A percentile compares a stretch with the other conserved stretches of the same genome.
phyloP scores from a whole-genome alignment of 2,888 invertebrate species.

The Thera britannica region DNA sequence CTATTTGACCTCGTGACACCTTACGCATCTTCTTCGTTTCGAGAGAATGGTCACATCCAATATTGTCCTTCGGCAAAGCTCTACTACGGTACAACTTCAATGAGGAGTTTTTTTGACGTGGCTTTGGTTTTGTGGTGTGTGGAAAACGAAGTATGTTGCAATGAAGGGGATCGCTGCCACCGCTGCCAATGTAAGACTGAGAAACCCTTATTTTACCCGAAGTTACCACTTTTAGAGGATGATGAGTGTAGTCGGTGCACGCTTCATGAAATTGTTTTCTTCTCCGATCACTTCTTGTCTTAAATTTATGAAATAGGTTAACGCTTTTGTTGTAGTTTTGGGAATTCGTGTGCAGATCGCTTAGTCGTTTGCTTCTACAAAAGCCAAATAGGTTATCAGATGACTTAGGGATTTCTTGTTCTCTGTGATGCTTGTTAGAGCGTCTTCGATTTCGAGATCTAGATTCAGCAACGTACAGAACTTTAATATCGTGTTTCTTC shows the following conservation, averaged over 20 bases:
- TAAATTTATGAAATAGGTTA: constrained; percentile 34
- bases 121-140: constrained; percentile 9
- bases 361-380: constrained; percentile 33
- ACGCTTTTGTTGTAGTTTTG: constrained; percentile 29
- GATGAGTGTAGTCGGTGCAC: constrained; percentile 6
- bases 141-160: constrained; percentile 31
- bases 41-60: neutral
- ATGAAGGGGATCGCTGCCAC: constrained; percentile 14
- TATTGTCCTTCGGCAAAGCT: neutral
- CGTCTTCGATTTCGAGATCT: constrained; percentile 5
- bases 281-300: constrained; percentile 14
- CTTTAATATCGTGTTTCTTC: constrained; percentile 14
- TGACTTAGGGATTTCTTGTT: constrained; percentile 9
- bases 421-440: constrained; percentile 3
- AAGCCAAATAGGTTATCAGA: constrained; percentile 44
- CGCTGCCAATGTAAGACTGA: neutral
- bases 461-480: constrained; percentile 15
- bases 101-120: neutral
- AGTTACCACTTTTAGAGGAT: constrained; percentile 16
- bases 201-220: constrained; percentile 6
- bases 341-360: constrained; percentile 30
- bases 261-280: constrained; percentile 9
- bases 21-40: neutral
- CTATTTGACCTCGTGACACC: constrained; percentile 9
- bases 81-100: constrained; percentile 1